Evolutionary conservation across 53 echinoderm and acorn worm genomes (phyloP).

Genomic region (Pentamera pediparva): DNA sequence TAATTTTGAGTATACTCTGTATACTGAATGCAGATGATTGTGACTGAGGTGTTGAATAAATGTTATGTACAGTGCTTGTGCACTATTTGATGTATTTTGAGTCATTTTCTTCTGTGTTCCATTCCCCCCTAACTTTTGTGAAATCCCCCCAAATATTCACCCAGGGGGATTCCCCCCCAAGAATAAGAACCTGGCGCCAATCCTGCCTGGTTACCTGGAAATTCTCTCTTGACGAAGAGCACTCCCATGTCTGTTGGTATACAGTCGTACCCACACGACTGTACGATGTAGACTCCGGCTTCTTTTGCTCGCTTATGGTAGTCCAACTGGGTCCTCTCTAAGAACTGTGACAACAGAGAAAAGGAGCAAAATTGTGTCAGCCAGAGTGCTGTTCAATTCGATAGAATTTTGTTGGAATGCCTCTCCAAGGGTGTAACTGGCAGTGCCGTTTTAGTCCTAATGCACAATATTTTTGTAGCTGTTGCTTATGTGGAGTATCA

Average conservation of each 20-base stretch:
- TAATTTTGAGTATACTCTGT: too few relatives aligned
- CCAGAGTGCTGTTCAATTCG: too few relatives aligned
- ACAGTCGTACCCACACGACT: conserved; percentile 89
- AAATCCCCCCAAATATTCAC: too few relatives aligned
- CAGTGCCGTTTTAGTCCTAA: too few relatives aligned
- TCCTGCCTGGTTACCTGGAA: conserved; percentile 65
- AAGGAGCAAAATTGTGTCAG: too few relatives aligned
- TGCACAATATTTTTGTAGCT: not conserved
- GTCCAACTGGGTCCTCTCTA: conserved; percentile 74
- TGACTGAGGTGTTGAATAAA: not conserved
- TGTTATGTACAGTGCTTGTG: not conserved
- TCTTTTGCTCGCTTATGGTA: conserved; percentile 71
- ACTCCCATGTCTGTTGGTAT: conserved; percentile 91
- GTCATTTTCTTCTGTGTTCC: not conserved
- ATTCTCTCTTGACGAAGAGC: conserved; percentile 58
- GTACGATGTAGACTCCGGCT: conserved; percentile 67
- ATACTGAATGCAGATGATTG: too few relatives aligned
- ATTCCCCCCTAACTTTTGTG: not conserved
- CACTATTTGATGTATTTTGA: not conserved
- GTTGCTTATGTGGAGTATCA: too few relatives aligned
- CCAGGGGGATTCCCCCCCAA: too few relatives aligned
- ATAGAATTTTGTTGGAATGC: too few relatives aligned
- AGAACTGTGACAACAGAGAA: conserved; percentile 39
- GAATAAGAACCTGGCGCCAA: not conserved
- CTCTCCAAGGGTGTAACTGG: too few relatives aligned